Evolutionary conservation across 2,888 invertebrate species (phyloP).

Genomic region (Himalopsyche japonica): DNA sequence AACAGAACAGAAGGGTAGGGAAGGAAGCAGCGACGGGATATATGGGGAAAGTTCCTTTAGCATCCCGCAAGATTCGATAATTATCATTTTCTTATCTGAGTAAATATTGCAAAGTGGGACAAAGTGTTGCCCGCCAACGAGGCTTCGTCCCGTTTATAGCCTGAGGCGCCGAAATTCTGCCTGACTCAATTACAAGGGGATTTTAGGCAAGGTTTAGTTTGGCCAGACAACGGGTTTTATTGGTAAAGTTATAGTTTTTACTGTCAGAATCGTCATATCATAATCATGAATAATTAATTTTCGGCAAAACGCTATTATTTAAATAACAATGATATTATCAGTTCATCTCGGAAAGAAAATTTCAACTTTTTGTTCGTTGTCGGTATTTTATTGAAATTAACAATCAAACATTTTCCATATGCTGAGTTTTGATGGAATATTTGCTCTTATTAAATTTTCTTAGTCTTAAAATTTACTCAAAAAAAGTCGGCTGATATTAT

Average conservation of each 20-base stretch:
- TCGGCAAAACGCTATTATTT: no score
- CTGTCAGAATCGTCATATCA: no score
- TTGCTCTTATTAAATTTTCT: no score
- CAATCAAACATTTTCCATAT: no score
- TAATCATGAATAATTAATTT: no score
- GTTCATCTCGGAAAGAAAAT: no score
- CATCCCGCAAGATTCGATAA: constrained; percentile 34
- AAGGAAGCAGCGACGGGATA: constrained; percentile 9
- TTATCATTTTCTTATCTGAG: constrained; percentile 38
- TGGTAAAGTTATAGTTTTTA: background rate
- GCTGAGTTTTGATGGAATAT: no score
- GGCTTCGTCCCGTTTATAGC: constrained; percentile 14
- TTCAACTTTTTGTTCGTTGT: no score
- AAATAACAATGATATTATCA: no score
- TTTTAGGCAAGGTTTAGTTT: background rate
- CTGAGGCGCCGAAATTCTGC: background rate
- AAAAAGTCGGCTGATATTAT: no score
- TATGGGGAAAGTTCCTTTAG: constrained; percentile 29
- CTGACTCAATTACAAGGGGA: background rate
- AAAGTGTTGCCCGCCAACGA: constrained; percentile 18
- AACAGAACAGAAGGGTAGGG: constrained; percentile 16
- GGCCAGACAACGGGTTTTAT: background rate
- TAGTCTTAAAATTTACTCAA: no score
- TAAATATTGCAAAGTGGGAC: constrained; percentile 37
- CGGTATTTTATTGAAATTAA: no score